Base-by-base conservation (phyloP, 2,888 invertebrate genomes). In the Elysia crispata region DNA sequence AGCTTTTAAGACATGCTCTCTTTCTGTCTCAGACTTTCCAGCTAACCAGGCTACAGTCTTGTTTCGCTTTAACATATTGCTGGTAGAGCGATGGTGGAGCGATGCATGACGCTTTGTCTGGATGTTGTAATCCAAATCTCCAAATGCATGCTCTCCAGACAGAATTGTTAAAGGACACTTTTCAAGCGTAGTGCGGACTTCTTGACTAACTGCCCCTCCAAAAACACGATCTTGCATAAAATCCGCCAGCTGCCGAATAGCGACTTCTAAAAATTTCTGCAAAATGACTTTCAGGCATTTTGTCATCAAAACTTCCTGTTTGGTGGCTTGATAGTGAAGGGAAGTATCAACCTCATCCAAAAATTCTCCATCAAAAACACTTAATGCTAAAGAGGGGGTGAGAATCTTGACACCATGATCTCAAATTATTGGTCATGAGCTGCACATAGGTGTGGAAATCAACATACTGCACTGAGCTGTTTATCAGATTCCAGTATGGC, bases 121-220 rank as follows among this genome's bases (percentile, higher is more conserved):
- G 23, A 62, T 62, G 62, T 25, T 62, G n/a, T 62, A 62, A n/a
- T 62, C 62, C 25, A 62, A 62, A 62, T 62, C 62, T 15, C 62
- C 62, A 62, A 62, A 62, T 62, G 62, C 62, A 62, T 62, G 62
- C 25, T 62, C 62, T 8, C 62, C 62, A 62, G 62, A 62, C 25
- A 62, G 25, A 62, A 23, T 62, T 62, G 62, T 62, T 8, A 62
- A 25, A 23, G 62, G 62, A 25, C 62, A n/a, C 23, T 62, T n/a
- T 62, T n/a, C 25, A 62, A 62, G 62, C 23, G n/a, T 62, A 6
- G 62, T 25, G 20, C 25, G 23, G 6, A 62, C 62, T 23, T n/a
- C n/a, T 8, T 8, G 23, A 62, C 62, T 62, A 8, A 62, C 62
- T 23, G 8, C n/a, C 25, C 25, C 25, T 23, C 62, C 62, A 62